phyloP scores from a whole-genome alignment of 2,797 vertebrate species.

The Smutsia gigantea region DNA sequence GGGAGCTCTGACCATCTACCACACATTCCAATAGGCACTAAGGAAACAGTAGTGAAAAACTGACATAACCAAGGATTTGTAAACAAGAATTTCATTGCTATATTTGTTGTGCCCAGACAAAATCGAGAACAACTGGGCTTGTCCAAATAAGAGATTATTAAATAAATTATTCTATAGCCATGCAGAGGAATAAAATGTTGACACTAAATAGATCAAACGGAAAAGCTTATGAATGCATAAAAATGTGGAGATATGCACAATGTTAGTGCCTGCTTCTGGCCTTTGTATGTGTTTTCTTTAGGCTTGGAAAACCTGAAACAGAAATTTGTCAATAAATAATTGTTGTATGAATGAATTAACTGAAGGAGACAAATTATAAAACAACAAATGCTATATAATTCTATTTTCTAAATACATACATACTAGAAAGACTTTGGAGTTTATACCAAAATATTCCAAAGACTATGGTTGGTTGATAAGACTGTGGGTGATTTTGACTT shows the following conservation, averaged over 20 bases:
- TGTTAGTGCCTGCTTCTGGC: background rate
- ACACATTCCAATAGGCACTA: background rate
- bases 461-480: background rate
- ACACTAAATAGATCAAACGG: background rate
- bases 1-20: background rate
- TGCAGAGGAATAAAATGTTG: background rate
- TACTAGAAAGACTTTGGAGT: background rate
- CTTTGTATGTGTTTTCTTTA: background rate
- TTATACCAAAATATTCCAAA: background rate
- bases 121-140: background rate
- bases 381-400: background rate
- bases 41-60: background rate
- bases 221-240: background rate
- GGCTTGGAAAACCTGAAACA: background rate
- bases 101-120: background rate
- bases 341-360: background rate
- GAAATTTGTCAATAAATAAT: background rate
- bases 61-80: background rate
- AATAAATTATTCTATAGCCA: background rate
- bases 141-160: background rate
- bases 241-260: background rate
- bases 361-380: constrained; percentile 1
- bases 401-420: background rate
- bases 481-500: background rate
- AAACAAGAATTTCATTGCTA: background rate